These are phyloP conservation scores for Elaphurus davidianus DNA, from an alignment of 2,113 vertebrate species.

Conservation along the genomic window DNA sequence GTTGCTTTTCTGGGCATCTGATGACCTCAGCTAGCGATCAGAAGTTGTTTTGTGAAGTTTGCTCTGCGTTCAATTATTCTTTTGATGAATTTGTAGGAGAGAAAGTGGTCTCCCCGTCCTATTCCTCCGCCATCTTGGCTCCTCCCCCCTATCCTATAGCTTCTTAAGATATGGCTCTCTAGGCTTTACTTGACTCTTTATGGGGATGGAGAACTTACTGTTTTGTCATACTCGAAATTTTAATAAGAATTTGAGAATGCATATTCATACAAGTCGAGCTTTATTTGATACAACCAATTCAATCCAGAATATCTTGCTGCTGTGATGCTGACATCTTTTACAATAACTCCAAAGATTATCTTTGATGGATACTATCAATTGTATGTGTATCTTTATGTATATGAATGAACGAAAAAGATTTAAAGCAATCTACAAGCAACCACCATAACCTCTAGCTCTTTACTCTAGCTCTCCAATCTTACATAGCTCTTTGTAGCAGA, in stretches of 20 bases:
- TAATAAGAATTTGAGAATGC: neutral
- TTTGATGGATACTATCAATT: neutral
- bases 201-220: neutral
- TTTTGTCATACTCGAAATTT: neutral
- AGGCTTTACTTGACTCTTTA: neutral
- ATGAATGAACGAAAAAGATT: neutral
- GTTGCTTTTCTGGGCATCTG: too few species aligned
- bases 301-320: neutral
- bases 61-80: too few species aligned
- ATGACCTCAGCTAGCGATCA: too few species aligned
- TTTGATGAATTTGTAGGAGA: too few species aligned
- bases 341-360: neutral
- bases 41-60: too few species aligned
- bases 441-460: neutral
- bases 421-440: neutral
- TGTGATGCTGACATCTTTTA: neutral
- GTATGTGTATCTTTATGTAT: neutral
- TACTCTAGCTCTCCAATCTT: neutral
- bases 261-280: neutral
- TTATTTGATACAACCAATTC: neutral
- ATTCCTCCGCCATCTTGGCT: too few species aligned
- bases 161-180: neutral
- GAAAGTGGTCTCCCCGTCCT: too few species aligned
- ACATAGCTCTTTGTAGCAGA: neutral
- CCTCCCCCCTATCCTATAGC: neutral